phyloP scores from a whole-genome alignment of 1,140 invertebrate species.

The Musca domestica region DNA sequence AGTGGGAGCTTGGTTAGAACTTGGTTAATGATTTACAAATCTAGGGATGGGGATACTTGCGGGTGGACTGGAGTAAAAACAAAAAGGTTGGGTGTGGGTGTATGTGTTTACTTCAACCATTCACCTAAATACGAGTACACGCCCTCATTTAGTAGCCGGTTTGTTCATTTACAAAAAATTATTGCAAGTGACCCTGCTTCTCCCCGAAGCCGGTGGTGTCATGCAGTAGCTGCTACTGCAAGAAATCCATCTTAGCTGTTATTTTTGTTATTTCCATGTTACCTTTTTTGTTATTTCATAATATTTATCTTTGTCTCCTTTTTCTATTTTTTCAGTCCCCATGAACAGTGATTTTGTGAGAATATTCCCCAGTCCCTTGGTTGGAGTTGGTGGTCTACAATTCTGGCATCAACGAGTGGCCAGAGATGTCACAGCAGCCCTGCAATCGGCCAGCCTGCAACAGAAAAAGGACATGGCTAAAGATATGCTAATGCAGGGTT shows the following conservation, averaged over 20 bases:
- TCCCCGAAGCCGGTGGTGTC: too few species aligned
- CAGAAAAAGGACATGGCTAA: conserved; percentile 3
- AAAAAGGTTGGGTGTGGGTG: too few species aligned
- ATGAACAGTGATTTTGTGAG: not conserved
- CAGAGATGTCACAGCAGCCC: not conserved
- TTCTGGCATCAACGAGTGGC: conserved; percentile 7
- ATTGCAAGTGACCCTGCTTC: too few species aligned
- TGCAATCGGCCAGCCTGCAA: not conserved
- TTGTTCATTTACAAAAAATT: too few species aligned
- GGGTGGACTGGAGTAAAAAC: too few species aligned
- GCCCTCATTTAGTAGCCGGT: too few species aligned
- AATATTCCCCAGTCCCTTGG: not conserved
- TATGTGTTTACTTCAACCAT: too few species aligned
- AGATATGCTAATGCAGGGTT: not conserved
- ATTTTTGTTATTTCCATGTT: not conserved
- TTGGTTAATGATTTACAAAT: too few species aligned
- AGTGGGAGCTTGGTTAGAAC: too few species aligned
- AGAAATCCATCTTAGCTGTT: not conserved
- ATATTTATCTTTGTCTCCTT: not conserved
- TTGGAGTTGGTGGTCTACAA: not conserved
- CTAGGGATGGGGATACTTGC: too few species aligned
- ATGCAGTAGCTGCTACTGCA: too few species aligned
- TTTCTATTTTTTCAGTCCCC: not conserved
- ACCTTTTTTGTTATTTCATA: not conserved
- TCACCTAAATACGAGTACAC: too few species aligned